phyloP scores from a whole-genome alignment of 2,113 vertebrate genomes.

The Forbesichthys agassizii region DNA sequence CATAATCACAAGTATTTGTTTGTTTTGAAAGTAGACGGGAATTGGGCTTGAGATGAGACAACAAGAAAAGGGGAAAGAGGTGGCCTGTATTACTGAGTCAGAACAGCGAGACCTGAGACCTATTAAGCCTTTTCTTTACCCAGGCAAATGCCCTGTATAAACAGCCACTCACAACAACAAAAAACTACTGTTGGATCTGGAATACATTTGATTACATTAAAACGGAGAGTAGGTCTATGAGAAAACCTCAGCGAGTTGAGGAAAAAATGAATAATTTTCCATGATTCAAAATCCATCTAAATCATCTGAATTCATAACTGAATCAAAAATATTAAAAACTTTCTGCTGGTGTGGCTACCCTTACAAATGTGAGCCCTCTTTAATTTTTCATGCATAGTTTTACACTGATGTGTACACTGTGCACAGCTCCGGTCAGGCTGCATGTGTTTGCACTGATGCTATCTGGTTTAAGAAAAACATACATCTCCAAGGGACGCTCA shows the following conservation, averaged over 20 bases:
- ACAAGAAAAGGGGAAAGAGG: conserved; percentile 37
- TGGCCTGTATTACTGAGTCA: conserved; percentile 11
- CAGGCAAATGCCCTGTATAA: neutral
- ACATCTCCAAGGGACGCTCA: conserved; percentile 41
- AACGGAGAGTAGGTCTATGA: neutral
- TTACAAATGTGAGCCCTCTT: neutral
- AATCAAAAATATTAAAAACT: neutral
- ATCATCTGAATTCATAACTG: no score
- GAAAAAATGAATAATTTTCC: neutral
- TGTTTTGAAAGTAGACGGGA: conserved; percentile 61
- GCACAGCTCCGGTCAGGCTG: conserved; percentile 30
- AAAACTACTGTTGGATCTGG: conserved; percentile 4
- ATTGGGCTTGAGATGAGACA: conserved; percentile 55
- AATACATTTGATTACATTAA: conserved; percentile 9
- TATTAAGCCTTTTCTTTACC: conserved; percentile 24
- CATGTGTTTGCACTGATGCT: conserved; percentile 52
- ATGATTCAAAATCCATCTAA: neutral
- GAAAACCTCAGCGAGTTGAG: neutral
- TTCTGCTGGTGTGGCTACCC: neutral
- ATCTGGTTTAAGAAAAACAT: conserved; percentile 66
- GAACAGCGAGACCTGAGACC: conserved; percentile 23
- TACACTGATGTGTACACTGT: conserved; percentile 25
- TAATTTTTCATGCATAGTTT: conserved; percentile 10
- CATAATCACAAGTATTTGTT: conserved; percentile 78
- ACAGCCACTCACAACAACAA: neutral